Percentiles rank a stretch among this genome's conserved stretches.
phyloP scores from a whole-genome alignment of 2,797 vertebrate species.

The Catamblyrhynchus diadema region DNA sequence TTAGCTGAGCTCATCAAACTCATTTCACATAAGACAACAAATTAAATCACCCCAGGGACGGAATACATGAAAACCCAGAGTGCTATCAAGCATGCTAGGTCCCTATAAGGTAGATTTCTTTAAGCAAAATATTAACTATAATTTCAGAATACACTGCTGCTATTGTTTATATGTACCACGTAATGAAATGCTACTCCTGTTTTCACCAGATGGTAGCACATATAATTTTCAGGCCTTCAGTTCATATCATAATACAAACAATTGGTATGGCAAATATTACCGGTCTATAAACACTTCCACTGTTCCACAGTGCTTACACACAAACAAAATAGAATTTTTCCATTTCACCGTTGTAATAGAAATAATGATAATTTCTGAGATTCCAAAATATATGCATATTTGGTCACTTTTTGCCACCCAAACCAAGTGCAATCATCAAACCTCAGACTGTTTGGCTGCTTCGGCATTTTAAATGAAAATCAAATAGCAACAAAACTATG shows the following conservation, averaged over 20 bases:
- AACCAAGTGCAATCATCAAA: slow-evolving; percentile 54
- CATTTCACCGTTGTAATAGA: slow-evolving; percentile 41
- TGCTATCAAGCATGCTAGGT: slow-evolving; percentile 46
- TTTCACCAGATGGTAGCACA: slow-evolving; percentile 71
- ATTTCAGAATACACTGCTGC: slow-evolving; percentile 47
- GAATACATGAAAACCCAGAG: slow-evolving; percentile 64
- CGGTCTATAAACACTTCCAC: slow-evolving; percentile 57
- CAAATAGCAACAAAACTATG: slow-evolving; percentile 56
- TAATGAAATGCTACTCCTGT: slow-evolving; percentile 71
- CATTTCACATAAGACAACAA: slow-evolving; percentile 81
- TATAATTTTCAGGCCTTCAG: slow-evolving; percentile 65
- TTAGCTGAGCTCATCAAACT: slow-evolving; percentile 79
- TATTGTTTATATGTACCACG: slow-evolving; percentile 54
- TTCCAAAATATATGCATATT: slow-evolving; percentile 23
- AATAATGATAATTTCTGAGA: slow-evolving; percentile 38
- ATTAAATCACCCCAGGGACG: slow-evolving; percentile 76
- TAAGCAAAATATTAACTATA: slow-evolving; percentile 66
- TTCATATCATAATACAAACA: slow-evolving; percentile 63
- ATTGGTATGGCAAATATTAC: slow-evolving; percentile 69
- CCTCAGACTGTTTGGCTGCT: slow-evolving; percentile 24
- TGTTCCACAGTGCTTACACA: slow-evolving; percentile 21
- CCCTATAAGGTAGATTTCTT: slow-evolving; percentile 64
- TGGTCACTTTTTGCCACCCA: slow-evolving; percentile 23
- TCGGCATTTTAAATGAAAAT: slow-evolving; percentile 45
- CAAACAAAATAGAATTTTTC: slow-evolving; percentile 11